A percentile compares a stretch with the other conserved stretches of the same genome.
phyloP scores from a whole-genome alignment of 1,140 invertebrate species.

The Hyphantria cunea region DNA sequence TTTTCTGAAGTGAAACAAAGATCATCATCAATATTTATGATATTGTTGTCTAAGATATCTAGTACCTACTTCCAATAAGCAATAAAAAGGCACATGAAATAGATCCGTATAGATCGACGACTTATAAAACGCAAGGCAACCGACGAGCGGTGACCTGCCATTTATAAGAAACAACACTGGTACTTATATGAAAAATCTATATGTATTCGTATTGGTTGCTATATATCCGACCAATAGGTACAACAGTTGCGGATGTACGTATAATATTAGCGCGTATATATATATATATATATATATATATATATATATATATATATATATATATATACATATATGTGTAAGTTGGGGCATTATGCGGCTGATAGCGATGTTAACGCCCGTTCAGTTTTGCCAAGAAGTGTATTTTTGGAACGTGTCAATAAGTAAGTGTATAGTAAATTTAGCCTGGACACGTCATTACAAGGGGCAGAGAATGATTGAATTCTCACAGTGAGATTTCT shows the following conservation, averaged over 20 bases:
- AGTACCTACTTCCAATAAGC: constrained; percentile 7
- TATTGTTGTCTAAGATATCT: constrained; percentile 1
- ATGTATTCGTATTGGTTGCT: constrained; percentile 34
- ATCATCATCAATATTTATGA: too few relatives aligned
- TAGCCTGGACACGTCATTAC: constrained; percentile 60
- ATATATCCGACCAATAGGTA: constrained; percentile 28
- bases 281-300: too few relatives aligned
- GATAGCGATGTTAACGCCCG: constrained; percentile 73
- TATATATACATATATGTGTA: too few relatives aligned
- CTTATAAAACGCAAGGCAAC: constrained; percentile 39
- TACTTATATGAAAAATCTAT: constrained; percentile 25
- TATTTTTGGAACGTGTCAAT: constrained; percentile 80
- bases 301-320: too few relatives aligned
- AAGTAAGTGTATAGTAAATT: constrained; percentile 75
- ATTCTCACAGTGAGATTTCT: constrained; percentile 40
- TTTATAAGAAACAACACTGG: constrained; percentile 35
- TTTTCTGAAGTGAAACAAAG: neutral
- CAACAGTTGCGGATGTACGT: constrained; percentile 35
- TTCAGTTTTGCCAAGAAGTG: constrained; percentile 76
- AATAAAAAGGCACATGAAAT: constrained; percentile 18
- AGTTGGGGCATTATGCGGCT: constrained; percentile 65
- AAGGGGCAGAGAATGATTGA: constrained; percentile 50
- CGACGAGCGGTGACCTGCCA: constrained; percentile 36
- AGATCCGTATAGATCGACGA: neutral
- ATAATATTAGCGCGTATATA: constrained; percentile 16